Conservation (phyloP, 2,797 vertebrate species). For the Silurus aristotelis region DNA sequence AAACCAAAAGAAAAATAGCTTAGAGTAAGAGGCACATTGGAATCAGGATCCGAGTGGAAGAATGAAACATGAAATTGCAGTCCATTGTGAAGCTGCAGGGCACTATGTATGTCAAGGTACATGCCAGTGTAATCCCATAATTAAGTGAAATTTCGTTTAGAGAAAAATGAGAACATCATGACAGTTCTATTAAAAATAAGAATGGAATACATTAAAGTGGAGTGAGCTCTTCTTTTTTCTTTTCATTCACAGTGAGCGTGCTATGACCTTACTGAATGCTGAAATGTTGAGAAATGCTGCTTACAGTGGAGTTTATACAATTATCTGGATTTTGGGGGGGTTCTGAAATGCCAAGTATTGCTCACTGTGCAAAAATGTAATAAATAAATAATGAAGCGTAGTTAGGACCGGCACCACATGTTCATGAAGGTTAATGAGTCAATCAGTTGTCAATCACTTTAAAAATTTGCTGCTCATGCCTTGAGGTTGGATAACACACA, state of each 20-base stretch:
- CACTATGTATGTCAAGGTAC: constrained; percentile 66
- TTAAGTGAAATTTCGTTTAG: constrained; percentile 70
- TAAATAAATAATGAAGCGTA: background rate
- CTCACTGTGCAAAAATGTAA: background rate
- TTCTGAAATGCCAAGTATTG: constrained; percentile 7
- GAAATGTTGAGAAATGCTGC: constrained; percentile 25
- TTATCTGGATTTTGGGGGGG: background rate
- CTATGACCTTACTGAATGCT: constrained; percentile 53
- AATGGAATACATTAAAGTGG: constrained; percentile 69
- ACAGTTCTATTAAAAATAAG: constrained; percentile 72
- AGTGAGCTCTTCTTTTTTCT: constrained; percentile 51
- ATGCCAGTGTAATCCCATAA: constrained; percentile 71
- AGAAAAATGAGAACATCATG: constrained; percentile 61
- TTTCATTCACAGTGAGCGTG: constrained; percentile 61
- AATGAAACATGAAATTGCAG: constrained; percentile 37
- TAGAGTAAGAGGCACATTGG: constrained; percentile 38
- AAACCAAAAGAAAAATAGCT: constrained; percentile 33
- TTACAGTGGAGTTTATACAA: constrained; percentile 21
- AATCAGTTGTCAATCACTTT: background rate
- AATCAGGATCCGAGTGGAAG: constrained; percentile 27
- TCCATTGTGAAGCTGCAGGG: constrained; percentile 59
- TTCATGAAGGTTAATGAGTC: constrained; percentile 7
- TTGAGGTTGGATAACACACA: background rate
- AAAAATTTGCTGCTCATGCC: background rate
- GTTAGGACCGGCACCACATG: background rate